Base-by-base conservation (phyloP, 2,888 invertebrate species). In the Laothoe populi region DNA sequence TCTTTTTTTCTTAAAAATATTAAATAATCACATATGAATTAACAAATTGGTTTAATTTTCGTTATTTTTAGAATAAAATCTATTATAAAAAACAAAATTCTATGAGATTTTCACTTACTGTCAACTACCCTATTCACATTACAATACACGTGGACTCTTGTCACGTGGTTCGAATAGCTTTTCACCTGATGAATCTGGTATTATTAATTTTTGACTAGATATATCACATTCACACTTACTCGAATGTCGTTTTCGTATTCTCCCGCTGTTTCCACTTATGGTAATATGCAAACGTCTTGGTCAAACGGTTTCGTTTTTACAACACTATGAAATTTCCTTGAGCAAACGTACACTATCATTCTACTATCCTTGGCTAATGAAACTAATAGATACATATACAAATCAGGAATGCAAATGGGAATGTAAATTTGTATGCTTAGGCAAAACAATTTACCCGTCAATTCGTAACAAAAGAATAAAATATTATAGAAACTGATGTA, bases 271-370 rank as follows among this genome's bases (percentile, higher is more conserved):
- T 63, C 62, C 63, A 63, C 61, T 57, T 68, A 69, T 68, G 68
- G 66, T 70, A 70, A 67, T 72, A 73, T 74, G 67, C 65, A 72
- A 66, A 72, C 73, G 70, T 70, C 74, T 78, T 78, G 78, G 73
- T 75, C 76, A 78, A 78, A 73, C 73, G 70, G 63, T 40, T 59
- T 61, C 44, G 61, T 23, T 13, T 13, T 31, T 24, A 53, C 46
- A 64, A 65, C 60, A 61, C 13, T 11, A 53, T 16, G 53, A 53
- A 44, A 63, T 67, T 64, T 63, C 49, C 40, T 70, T 75, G 71
- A 75, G 71, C 75, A 72, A 71, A 66, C 66, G 67, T 69, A 70
- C 61, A 62, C 24, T 40, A 31, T 38, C 13, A 13, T 21, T 23
- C 23, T 23, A 16, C 40, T 40, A 21, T 35, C 23, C 57, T 38